Conservation (phyloP, 2,888 invertebrate genomes). For the Cremastinae sp. region DNA sequence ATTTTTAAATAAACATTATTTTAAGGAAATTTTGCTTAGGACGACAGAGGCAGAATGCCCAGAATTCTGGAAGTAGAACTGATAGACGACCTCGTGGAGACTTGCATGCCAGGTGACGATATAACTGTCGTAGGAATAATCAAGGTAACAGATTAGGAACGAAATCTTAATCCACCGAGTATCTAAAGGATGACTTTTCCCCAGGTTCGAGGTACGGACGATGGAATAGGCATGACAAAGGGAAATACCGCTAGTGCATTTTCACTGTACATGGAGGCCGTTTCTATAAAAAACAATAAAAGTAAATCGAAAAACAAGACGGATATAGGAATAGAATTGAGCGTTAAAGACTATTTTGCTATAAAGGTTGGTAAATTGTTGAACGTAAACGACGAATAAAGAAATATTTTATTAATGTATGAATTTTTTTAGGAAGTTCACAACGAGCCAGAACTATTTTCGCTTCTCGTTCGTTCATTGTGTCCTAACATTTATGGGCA, state of each 20-base stretch:
- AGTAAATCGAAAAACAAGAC: constrained; percentile 83
- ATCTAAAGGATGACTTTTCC: neutral
- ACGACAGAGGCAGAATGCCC: constrained; percentile 87
- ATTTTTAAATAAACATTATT: neutral
- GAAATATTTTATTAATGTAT: constrained; percentile 35
- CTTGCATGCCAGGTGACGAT: constrained; percentile 93
- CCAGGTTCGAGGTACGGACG: constrained; percentile 61
- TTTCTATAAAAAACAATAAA: constrained; percentile 89
- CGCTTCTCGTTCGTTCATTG: constrained; percentile 91
- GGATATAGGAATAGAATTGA: constrained; percentile 84
- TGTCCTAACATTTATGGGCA: constrained; percentile 96
- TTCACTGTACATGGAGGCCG: constrained; percentile 90
- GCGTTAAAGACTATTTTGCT: constrained; percentile 88
- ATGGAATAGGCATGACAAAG: constrained; percentile 83
- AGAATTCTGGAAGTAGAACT: constrained; percentile 93
- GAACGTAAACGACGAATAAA: neutral
- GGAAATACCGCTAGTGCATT: constrained; percentile 84
- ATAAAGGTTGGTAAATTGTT: constrained; percentile 83
- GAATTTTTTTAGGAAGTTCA: constrained; percentile 86
- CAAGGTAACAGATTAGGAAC: constrained; percentile 81
- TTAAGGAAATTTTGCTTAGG: constrained; percentile 77
- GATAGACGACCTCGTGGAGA: constrained; percentile 89
- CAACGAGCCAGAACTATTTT: constrained; percentile 87
- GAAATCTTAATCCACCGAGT: neutral
- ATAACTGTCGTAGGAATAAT: constrained; percentile 93